Base-by-base conservation (phyloP, 2,888 invertebrate species). In the Serrognathus titanus region DNA sequence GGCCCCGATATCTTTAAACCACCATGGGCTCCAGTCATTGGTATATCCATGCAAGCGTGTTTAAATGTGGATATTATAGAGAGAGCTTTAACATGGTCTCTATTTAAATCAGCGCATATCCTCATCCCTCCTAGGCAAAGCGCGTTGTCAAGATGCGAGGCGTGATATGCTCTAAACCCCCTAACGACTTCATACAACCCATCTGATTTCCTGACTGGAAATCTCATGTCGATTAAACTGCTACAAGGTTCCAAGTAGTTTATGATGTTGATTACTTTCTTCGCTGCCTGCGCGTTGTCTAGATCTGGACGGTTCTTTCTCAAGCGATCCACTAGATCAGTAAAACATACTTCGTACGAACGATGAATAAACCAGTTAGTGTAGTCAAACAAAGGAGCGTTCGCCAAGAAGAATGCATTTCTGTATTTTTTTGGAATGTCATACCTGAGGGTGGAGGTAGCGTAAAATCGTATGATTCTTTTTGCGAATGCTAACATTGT, bases 371-470 rank as follows among this genome's bases (percentile, higher is more conserved):
- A 77, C 71, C 76, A 77, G 50, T 74, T 74, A 1, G 71, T 67
- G 48, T 69, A 71, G 55, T 76, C 75, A 58, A 70, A 72, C 24
- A 75, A 64, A 3, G 72, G 63, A 1, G 76, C 74, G 56, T 77
- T 77, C 10, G 75, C 76, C 24, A 74, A 61, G 58, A 72, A 75
- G 56, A 77, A 74, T 3, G 73, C 65, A 51, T 76, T 71, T 56
- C 66, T 61, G 59, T 74, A 75, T 39, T 70, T 60, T 48, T 72
- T 69, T 0, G 76, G 77, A 31, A 77, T 72, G 55, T 72, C 71
- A 51, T 75, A 76, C 20, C 35, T 12, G 5, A 39, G 36, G 36
- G 12, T 24, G 11, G 24, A 45, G 4, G 36, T 49, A 13, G 38
- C 4, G 37, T 49, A 43, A 7, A 43, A 2, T 3, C 43, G 43